These are phyloP conservation scores for Meandrina meandrites DNA, from an alignment of 92 coral and sea anemone genomes.

Conservation along the genomic window DNA sequence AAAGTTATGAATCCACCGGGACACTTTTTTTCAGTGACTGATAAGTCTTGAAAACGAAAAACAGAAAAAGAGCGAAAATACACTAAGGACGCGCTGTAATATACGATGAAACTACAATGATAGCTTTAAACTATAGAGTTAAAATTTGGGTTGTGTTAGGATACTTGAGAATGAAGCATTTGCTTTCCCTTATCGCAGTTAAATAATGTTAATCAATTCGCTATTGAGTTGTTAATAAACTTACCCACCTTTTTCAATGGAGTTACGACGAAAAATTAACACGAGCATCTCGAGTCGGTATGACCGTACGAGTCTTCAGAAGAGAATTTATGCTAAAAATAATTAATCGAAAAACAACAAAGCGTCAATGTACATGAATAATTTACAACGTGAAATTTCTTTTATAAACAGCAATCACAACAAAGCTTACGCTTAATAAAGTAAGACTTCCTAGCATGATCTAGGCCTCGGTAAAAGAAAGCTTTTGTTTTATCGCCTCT, in stretches of 20 bases:
- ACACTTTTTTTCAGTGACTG: no score
- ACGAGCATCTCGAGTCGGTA: background rate
- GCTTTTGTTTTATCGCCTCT: background rate
- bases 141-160: background rate
- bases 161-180: background rate
- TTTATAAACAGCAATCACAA: background rate
- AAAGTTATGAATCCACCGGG: background rate
- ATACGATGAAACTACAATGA: background rate
- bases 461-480: background rate
- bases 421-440: background rate
- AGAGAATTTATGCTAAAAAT: constrained; percentile 13
- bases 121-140: background rate
- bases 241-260: constrained; percentile 6
- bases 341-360: constrained; percentile 6
- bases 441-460: no score
- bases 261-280: background rate
- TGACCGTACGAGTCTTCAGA: background rate
- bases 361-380: constrained; percentile 14
- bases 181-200: background rate
- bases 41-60: no score
- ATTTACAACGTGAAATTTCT: constrained; percentile 6
- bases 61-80: no score
- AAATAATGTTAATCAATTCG: constrained; percentile 1
- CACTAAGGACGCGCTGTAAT: no score
- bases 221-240: background rate